Percentiles rank a stretch among this genome's conserved stretches.
These are phyloP conservation scores for Bombus sylvicola DNA, from an alignment of 1,140 invertebrate species.

Conservation along the genomic window DNA sequence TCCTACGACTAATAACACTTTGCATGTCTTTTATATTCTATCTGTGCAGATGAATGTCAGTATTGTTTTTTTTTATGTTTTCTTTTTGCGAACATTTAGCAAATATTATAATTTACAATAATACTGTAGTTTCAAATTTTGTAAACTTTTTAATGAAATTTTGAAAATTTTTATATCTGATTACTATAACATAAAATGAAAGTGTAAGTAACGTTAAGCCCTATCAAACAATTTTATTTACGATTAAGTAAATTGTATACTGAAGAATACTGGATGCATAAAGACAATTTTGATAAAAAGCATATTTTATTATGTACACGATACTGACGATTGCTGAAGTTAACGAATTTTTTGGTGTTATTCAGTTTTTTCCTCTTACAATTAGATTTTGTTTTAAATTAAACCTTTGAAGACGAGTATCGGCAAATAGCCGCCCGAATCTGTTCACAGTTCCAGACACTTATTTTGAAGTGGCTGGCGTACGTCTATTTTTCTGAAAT, in stretches of 20 bases:
- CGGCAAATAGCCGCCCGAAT: no score
- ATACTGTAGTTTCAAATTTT: conserved; percentile 42
- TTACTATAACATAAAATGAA: conserved; percentile 13
- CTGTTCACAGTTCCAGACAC: no score
- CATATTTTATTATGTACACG: not conserved
- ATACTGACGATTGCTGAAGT: not conserved
- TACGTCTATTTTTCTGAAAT: no score
- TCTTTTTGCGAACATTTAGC: conserved; percentile 50
- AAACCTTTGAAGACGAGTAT: no score
- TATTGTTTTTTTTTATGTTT: conserved; percentile 71
- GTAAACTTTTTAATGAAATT: conserved; percentile 51
- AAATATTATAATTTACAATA: conserved; percentile 38
- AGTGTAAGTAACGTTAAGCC: conserved; percentile 30
- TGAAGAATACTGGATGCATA: conserved; percentile 26
- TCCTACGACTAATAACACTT: conserved; percentile 54
- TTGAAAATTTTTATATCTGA: conserved; percentile 44
- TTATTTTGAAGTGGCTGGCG: no score
- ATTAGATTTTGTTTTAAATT: not conserved
- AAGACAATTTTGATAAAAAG: not conserved
- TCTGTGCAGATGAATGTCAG: conserved; percentile 72
- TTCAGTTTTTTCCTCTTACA: not conserved
- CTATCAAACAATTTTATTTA: conserved; percentile 27
- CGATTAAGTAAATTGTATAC: conserved; percentile 24
- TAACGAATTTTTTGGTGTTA: conserved; percentile 11
- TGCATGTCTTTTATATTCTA: conserved; percentile 71